A percentile compares a stretch with the other conserved stretches of the same genome.
These are phyloP conservation scores for Phortica okadai DNA, from an alignment of 2,888 invertebrate species.

Conservation along the genomic window DNA sequence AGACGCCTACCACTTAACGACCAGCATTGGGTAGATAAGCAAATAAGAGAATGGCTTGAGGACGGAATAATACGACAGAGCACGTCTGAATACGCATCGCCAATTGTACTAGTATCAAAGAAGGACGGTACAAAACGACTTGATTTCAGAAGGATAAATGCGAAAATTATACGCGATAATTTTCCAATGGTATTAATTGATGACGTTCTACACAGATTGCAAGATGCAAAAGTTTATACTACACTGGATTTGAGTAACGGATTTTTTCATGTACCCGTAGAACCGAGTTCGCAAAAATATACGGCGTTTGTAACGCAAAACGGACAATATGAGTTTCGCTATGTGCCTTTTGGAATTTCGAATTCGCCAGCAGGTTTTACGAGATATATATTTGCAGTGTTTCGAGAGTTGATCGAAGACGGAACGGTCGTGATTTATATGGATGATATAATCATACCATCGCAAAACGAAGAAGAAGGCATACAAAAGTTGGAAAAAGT, in stretches of 20 bases:
- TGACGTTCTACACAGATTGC: constrained; percentile 8
- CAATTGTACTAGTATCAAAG: background rate
- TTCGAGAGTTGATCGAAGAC: constrained; percentile 15
- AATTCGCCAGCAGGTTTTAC: constrained; percentile 36
- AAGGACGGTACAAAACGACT: constrained; percentile 11
- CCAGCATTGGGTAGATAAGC: background rate
- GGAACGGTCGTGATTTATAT: background rate
- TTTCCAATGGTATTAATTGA: constrained; percentile 21
- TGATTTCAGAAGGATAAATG: background rate
- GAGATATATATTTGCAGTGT: constrained; percentile 32
- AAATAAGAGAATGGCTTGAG: background rate
- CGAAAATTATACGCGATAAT: constrained; percentile 23
- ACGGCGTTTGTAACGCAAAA: constrained; percentile 7
- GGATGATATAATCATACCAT: constrained; percentile 17
- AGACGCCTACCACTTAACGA: background rate
- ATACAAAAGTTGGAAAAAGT: constrained; percentile 27
- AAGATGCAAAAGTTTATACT: background rate
- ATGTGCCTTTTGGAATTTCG: constrained; percentile 35
- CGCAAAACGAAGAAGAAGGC: background rate
- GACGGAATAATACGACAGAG: background rate
- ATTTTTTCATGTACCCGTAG: constrained; percentile 22
- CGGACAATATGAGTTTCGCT: constrained; percentile 34
- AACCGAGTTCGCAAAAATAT: constrained; percentile 13
- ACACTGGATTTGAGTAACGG: constrained; percentile 13
- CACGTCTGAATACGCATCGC: background rate